Conservation (phyloP, 2,113 vertebrate genomes). For the Mormyrus lacerda region DNA sequence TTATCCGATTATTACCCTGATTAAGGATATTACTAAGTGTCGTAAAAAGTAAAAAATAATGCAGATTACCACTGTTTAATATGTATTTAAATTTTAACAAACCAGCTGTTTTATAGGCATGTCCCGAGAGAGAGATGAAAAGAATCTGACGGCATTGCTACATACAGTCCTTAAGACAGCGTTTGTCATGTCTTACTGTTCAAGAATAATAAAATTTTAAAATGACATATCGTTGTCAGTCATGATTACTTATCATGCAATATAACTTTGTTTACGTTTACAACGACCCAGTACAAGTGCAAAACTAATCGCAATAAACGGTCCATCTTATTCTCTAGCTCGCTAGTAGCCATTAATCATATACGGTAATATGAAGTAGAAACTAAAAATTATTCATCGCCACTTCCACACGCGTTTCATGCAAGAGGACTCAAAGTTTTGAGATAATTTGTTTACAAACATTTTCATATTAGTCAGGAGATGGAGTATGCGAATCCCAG, state of each 20-base stretch:
- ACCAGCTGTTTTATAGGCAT: neutral
- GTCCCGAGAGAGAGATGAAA: neutral
- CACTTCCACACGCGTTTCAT: neutral
- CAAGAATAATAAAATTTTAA: neutral
- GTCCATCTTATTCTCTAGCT: neutral
- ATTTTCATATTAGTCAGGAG: neutral
- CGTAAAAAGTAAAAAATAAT: neutral
- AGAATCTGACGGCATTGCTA: neutral
- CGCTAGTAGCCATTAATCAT: neutral
- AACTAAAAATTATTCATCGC: neutral
- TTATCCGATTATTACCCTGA: neutral
- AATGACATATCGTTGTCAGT: neutral
- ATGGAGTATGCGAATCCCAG: neutral
- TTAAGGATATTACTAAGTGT: neutral
- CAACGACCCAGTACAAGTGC: neutral
- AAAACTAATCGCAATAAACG: neutral
- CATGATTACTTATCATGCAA: neutral
- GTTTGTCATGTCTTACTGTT: neutral
- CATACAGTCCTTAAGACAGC: neutral
- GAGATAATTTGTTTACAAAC: neutral
- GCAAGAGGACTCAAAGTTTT: neutral
- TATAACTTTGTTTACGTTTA: neutral
- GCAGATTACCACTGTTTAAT: neutral
- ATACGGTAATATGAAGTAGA: neutral
- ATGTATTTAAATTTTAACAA: neutral